Evolutionary conservation across 2,797 vertebrate species (phyloP).

Genomic region (Hoplostethus mediterraneus): DNA sequence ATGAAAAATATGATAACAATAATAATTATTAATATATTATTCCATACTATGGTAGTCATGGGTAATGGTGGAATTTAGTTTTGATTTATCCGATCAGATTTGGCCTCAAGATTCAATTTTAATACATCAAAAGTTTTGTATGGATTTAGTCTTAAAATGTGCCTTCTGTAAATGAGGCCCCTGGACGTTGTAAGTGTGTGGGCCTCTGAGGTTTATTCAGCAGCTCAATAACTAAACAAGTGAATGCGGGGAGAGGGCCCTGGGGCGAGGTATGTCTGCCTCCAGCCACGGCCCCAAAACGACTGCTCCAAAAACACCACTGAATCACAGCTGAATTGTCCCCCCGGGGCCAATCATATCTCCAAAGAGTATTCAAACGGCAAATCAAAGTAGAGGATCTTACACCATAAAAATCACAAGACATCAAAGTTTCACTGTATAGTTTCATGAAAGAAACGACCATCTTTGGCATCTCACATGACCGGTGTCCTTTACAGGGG

Average conservation of each 20-base stretch:
- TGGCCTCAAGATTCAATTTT: background rate
- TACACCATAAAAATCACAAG: constrained; percentile 25
- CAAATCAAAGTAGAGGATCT: constrained; percentile 37
- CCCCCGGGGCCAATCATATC: constrained; percentile 58
- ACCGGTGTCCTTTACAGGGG: background rate
- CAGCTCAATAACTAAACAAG: constrained; percentile 43
- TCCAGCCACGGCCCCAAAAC: constrained; percentile 60
- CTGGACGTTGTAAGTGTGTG: constrained; percentile 5
- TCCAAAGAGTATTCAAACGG: constrained; percentile 32
- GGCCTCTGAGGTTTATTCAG: constrained; percentile 2
- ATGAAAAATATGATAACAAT: too few species aligned
- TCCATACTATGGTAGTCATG: background rate
- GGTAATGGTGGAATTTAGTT: background rate
- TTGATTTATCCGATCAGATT: background rate
- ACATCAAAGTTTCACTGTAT: constrained; percentile 6
- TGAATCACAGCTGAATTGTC: constrained; percentile 33
- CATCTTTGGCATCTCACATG: background rate
- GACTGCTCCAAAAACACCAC: constrained; percentile 16
- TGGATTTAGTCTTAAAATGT: constrained; percentile 9
- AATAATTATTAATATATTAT: background rate
- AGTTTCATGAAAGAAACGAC: constrained; percentile 31
- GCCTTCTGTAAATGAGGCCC: constrained; percentile 16
- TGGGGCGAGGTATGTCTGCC: constrained; percentile 62
- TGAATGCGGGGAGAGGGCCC: constrained; percentile 54
- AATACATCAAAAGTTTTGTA: background rate